phyloP scores from a whole-genome alignment of 2,797 vertebrate species.

The Acipenser ruthenus region DNA sequence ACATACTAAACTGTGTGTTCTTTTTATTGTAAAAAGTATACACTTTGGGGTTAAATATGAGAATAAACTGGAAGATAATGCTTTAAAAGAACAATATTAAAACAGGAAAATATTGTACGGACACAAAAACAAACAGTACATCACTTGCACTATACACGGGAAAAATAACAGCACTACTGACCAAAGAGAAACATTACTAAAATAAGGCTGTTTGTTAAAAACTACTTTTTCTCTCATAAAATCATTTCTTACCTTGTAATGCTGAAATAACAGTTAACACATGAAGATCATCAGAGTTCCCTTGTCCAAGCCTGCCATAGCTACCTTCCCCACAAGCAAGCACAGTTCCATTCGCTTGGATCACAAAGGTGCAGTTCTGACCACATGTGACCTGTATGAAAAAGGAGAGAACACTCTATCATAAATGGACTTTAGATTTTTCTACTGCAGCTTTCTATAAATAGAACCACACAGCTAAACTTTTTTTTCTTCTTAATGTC shows the following conservation, averaged over 20 bases:
- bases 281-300: slow-evolving; percentile 91
- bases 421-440: slow-evolving; percentile 2
- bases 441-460: slow-evolving; percentile 12
- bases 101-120: too few species aligned
- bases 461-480: slow-evolving; percentile 4
- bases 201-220: too few species aligned
- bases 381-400: slow-evolving; percentile 78
- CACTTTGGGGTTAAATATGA: too few species aligned
- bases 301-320: slow-evolving; percentile 87
- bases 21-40: too few species aligned
- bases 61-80: too few species aligned
- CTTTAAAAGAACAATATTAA: too few species aligned
- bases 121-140: too few species aligned
- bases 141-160: too few species aligned
- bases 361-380: slow-evolving; percentile 92
- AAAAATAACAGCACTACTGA: too few species aligned
- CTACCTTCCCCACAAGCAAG: slow-evolving; percentile 93
- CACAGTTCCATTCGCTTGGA: slow-evolving; percentile 87
- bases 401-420: slow-evolving; percentile 16
- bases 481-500: too few species aligned
- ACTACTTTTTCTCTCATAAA: neutral
- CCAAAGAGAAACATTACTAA: too few species aligned
- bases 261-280: slow-evolving; percentile 91
- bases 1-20: too few species aligned
- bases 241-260: slow-evolving; percentile 69